Evolutionary conservation across 2,113 vertebrate species (phyloP), one percentile per base, ranked within the genome.

Genomic region (Misgurnus mizolepis): DNA sequence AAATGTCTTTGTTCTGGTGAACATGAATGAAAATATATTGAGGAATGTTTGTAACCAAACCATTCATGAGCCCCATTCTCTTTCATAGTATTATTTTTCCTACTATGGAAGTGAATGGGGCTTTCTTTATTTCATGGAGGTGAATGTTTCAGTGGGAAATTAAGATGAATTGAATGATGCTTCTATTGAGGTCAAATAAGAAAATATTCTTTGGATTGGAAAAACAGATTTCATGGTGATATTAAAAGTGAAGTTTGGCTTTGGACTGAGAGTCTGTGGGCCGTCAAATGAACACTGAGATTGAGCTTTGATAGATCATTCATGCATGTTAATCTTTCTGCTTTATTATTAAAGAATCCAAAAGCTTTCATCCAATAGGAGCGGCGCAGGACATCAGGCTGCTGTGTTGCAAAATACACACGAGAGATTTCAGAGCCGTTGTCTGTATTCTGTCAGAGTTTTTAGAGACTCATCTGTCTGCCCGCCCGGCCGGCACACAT

Each of bases 91-190:
- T 22, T 22, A 22, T 22, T 22, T 22, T 22, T 22, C 22, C 22
- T 22, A 22, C 22, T 22, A 22, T 22, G 22, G 22, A 22, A 22
- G 22, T 22, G 22, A 22, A 22, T 22, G 22, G 22, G 22, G 22
- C 22, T 22, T 22, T 1, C 22, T 22, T 22, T 22, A 22, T 22
- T 22, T 22, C 22, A 22, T 22, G 22, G 22, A 71, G 4, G 53
- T 9, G 17, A 72, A 58, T 41, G 69, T 72, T 72, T 72, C 15
- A n/a, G n/a, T 14, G 40, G 22, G 53, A 58, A 41, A 58, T 14
- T 5, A 58, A 58, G 39, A 41, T 72, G 6, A 53, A 22, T 22
- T 6, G 2, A 41, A 11, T 18, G 39, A 9, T 22, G 22, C 22
- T 0, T 22, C 53, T 9, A 10, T 72, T 1, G 3, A 72, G 3